Evolutionary conservation across 2,113 vertebrate genomes (phyloP), one percentile per base, ranked within the genome.

Genomic region (Montifringilla adamsi): DNA sequence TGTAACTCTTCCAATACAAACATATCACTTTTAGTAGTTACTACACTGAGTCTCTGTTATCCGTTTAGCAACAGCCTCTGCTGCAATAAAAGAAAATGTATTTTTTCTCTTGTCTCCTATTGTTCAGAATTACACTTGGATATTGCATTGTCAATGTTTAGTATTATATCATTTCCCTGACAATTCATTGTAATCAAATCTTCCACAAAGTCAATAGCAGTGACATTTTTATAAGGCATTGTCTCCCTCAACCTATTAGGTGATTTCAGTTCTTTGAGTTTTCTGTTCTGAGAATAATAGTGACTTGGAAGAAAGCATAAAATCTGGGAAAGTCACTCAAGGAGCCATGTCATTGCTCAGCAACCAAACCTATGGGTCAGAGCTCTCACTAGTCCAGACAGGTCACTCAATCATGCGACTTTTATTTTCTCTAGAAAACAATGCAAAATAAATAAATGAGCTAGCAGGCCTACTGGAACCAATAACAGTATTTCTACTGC

Each of bases 161-260:
- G 89, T 50, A 92, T 92, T 96, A 94, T 92, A 96, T 96, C 76
- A 96, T 93, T 95, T 95, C 70, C 70, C 83, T 90, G 93, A 59
- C 93, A 93, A 96, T 95, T 97, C 85, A 12, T 83, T 70, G 91
- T 94, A 97, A 97, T 95, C 91, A 93, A 96, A 95, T 96, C 91
- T 95, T 87, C 90, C 70, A 68, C 80, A 77, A 89, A 96, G 92
- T 95, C 96, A 70, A 97, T 97, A 96, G 84, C 87, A 96, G 89
- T 97, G 95, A 90, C 91, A 72, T 84, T 95, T 96, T 97, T 93
- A 91, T 78, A 85, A 94, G 87, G 87, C 82, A 53, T 72, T 80
- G 70, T 94, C 81, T 96, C 91, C 59, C 67, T 85, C 90, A 62
- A 24, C 47, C 58, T 60, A 53, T 82, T 84, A 87, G n/a, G 37